Base-by-base conservation (phyloP, 2,797 vertebrate genomes). In the Rhinophrynus dorsalis region DNA sequence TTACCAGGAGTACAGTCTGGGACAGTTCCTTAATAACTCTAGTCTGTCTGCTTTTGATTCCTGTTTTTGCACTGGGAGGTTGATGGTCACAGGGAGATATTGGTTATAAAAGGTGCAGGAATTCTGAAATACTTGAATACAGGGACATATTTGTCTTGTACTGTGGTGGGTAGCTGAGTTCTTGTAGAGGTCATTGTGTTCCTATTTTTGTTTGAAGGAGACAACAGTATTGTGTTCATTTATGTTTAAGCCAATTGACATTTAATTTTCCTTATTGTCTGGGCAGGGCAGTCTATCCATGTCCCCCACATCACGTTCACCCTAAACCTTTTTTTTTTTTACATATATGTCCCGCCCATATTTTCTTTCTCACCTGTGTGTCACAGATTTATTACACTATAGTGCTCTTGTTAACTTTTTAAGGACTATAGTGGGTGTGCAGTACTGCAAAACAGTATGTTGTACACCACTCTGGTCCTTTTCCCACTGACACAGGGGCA, bases 101-200 rank as follows among this genome's bases (percentile, higher is more conserved):
- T 10, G 33, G 6, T 50, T 26, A 11, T 33, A 51, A 44, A 29
- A 52, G 47, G 42, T 73, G 62, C 70, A 66, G 62, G 70, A 59
- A 73, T 60, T 59, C 47, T 67, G 62, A 66, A 59, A 73, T 73
- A 73, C 70, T 73, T 73, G 70, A 73, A 73, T 60, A 23, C 40
- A 48, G 68, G 68, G 68, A 60, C 38, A 3, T 63, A 23, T 24
- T 40, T 30, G 17, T 50, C 13, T 55, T 55, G 5, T 63, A 48
- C 45, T 24, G 10, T 47, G n/a, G n/a, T 33, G 15, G 13, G 13
- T 27, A n/a, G 23, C 7, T 27, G 8, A 15, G 35, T 57, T 65
- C 10, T 44, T 51, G 54, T 45, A 15, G 52, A 64, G 33, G 33
- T 64, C 33, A 64, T 23, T 47, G 17, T 21, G 51, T 55, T 29